phyloP scores from a whole-genome alignment of 2,797 vertebrate genomes.

The Limosa lapponica region DNA sequence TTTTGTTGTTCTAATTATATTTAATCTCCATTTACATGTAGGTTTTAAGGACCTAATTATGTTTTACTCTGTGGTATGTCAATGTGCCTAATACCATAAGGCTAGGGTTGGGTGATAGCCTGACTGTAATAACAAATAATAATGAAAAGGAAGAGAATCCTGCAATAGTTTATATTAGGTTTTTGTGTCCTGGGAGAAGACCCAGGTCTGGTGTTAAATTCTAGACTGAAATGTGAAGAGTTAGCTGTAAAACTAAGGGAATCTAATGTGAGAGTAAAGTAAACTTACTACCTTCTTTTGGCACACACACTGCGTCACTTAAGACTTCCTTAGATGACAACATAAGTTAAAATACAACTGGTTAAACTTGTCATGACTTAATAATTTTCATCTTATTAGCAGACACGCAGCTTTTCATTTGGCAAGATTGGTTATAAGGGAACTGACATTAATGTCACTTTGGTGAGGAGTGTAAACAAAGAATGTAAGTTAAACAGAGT shows the following conservation, averaged over 20 bases:
- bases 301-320: neutral
- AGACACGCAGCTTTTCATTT: neutral
- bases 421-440: neutral
- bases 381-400: neutral
- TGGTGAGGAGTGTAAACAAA: neutral
- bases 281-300: neutral
- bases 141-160: neutral
- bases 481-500: neutral
- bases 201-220: neutral
- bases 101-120: neutral
- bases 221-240: neutral
- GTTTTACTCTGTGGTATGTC: neutral
- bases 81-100: neutral
- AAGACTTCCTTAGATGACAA: conserved; percentile 10
- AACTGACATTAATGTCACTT: neutral
- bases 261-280: neutral
- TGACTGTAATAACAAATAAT: neutral
- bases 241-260: neutral
- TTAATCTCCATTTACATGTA: neutral
- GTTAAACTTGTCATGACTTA: neutral
- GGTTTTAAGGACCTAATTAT: neutral
- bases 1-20: neutral
- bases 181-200: neutral
- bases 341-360: neutral
- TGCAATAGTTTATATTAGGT: neutral